phyloP scores from a whole-genome alignment of 2,113 vertebrate species.

The Elaphurus davidianus region DNA sequence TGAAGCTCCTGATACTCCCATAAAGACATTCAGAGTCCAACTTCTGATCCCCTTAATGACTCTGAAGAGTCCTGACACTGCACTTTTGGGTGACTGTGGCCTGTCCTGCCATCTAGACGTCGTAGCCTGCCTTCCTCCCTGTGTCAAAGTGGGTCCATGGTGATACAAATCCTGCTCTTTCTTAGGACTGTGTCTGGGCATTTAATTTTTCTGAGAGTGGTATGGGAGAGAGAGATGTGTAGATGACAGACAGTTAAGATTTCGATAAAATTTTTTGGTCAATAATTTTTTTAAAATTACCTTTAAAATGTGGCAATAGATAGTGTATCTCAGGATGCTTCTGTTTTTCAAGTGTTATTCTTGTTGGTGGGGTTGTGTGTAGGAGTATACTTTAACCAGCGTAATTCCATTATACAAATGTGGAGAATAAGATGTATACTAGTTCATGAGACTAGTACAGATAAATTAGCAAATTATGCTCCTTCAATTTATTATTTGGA shows the following conservation, averaged over 20 bases:
- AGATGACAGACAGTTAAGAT: not conserved
- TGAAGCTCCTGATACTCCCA: not conserved
- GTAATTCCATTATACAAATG: not conserved
- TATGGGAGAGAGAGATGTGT: not conserved
- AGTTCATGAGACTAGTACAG: not conserved
- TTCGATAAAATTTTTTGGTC: not conserved
- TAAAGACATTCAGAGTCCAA: not conserved
- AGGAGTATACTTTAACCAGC: not conserved
- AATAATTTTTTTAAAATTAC: not conserved
- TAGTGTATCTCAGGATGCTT: not conserved
- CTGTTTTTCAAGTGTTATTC: not conserved
- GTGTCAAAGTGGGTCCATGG: fast-evolving
- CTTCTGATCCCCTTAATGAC: not conserved
- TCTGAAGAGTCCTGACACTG: not conserved
- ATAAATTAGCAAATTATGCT: not conserved
- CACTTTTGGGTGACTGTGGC: not conserved
- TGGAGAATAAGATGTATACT: not conserved
- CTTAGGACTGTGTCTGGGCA: too few relatives aligned
- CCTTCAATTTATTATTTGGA: not conserved
- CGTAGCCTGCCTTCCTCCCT: not conserved
- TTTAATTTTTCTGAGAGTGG: not conserved
- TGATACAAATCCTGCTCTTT: too few relatives aligned
- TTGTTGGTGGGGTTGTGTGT: not conserved
- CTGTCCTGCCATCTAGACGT: not conserved
- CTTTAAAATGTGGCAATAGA: not conserved